Conservation (phyloP, 2,113 vertebrate species). For the Phyllostomus discolor region DNA sequence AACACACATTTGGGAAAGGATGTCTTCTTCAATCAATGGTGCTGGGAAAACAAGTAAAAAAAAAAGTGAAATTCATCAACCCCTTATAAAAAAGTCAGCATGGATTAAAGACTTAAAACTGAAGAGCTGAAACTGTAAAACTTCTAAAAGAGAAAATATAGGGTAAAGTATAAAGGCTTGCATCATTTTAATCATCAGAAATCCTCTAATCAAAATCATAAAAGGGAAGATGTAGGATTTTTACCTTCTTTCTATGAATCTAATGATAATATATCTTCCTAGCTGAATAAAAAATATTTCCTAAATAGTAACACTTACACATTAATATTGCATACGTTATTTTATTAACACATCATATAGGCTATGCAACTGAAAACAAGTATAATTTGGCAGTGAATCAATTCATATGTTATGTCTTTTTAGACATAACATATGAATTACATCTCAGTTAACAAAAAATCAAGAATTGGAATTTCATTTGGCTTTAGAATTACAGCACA, state of each 20-base stretch:
- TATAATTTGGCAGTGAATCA: not conserved
- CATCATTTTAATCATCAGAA: not conserved
- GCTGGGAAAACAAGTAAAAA: not conserved
- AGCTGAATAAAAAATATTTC: not conserved
- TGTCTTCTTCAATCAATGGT: not conserved
- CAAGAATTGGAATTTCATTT: not conserved
- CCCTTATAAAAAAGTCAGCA: not conserved
- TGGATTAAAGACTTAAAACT: not conserved
- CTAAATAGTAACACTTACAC: not conserved
- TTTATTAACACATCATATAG: not conserved
- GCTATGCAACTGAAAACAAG: not conserved
- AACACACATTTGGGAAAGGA: not conserved
- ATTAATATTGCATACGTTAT: not conserved
- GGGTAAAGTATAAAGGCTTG: not conserved
- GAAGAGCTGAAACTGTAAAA: not conserved
- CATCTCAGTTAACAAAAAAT: not conserved
- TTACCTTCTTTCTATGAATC: not conserved
- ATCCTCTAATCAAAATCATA: not conserved
- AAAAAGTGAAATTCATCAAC: not conserved
- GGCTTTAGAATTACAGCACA: not conserved
- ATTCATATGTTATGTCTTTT: not conserved
- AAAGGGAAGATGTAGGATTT: not conserved
- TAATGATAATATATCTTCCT: not conserved
- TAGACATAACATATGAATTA: too few relatives aligned
- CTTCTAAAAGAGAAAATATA: not conserved